Evolutionary conservation across 2,797 vertebrate genomes (phyloP).

Genomic region (Enteromius afrohamiltoni): DNA sequence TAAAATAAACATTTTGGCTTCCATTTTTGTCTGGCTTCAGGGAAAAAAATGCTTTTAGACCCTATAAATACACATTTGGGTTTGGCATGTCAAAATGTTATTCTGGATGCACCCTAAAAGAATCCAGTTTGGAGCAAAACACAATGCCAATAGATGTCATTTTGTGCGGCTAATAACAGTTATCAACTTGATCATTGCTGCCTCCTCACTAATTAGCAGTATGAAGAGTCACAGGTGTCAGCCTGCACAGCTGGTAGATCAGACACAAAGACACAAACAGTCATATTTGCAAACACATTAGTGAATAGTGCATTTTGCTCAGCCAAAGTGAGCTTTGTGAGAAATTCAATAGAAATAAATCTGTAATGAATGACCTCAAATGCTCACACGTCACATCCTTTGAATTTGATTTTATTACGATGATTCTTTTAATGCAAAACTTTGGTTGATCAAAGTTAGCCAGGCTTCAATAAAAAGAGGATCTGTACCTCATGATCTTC

Average conservation of each 20-base stretch:
- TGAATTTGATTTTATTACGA: not conserved
- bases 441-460: constrained; percentile 13
- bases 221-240: constrained; percentile 41
- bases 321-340: not conserved
- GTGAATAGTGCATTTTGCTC: not conserved
- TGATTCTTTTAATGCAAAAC: not conserved
- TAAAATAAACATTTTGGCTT: constrained; percentile 7
- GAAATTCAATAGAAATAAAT: not conserved
- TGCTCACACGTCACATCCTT: not conserved
- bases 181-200: constrained; percentile 39
- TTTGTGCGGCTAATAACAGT: constrained; percentile 33
- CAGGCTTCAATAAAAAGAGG: constrained; percentile 13
- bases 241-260: constrained; percentile 23
- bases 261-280: not conserved
- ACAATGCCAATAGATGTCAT: constrained; percentile 38
- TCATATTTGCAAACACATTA: constrained; percentile 31
- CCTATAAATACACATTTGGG: constrained; percentile 30
- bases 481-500: constrained; percentile 23
- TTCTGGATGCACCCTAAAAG: constrained; percentile 6
- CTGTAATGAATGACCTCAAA: not conserved
- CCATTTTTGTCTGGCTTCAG: constrained; percentile 23
- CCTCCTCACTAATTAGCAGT: not conserved
- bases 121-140: constrained; percentile 16
- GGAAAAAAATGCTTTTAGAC: not conserved
- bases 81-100: constrained; percentile 25